Conservation (phyloP, 2,113 vertebrate species). For the Protobothrops mucrosquamatus region DNA sequence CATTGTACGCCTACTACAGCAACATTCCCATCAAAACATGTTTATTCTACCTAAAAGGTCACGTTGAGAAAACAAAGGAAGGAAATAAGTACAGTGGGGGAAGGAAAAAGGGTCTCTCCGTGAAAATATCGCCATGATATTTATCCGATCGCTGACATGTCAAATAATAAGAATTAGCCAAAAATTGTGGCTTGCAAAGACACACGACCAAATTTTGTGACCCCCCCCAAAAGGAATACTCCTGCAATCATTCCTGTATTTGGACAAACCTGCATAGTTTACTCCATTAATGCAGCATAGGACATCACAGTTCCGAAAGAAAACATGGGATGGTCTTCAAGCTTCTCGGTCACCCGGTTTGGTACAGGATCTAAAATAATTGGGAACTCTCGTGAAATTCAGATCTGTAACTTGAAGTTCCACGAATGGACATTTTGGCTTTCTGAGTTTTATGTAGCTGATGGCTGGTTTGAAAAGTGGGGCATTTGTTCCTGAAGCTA, state of each 20-base stretch:
- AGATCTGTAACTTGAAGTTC: neutral
- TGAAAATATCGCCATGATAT: neutral
- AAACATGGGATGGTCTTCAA: neutral
- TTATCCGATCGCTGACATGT: neutral
- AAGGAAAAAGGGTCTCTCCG: neutral
- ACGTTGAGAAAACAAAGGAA: slow-evolving; percentile 3
- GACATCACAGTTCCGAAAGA: neutral
- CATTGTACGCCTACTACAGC: neutral
- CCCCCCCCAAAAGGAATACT: neutral
- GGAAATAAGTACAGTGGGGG: neutral
- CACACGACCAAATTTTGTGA: neutral
- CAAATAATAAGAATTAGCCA: neutral
- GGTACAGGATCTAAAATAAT: neutral
- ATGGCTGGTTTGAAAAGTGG: neutral
- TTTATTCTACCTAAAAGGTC: slow-evolving; percentile 28
- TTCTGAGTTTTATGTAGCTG: neutral
- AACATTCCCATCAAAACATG: slow-evolving; percentile 14
- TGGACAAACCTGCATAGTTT: neutral
- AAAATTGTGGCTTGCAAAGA: neutral
- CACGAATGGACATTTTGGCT: neutral
- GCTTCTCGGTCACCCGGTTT: neutral
- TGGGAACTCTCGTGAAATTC: neutral
- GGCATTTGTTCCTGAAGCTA: too few relatives aligned
- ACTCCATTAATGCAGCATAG: neutral
- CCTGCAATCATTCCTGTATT: neutral